Evolutionary conservation across 2,888 invertebrate genomes (phyloP).

Genomic region (Eristalis arbustorum): DNA sequence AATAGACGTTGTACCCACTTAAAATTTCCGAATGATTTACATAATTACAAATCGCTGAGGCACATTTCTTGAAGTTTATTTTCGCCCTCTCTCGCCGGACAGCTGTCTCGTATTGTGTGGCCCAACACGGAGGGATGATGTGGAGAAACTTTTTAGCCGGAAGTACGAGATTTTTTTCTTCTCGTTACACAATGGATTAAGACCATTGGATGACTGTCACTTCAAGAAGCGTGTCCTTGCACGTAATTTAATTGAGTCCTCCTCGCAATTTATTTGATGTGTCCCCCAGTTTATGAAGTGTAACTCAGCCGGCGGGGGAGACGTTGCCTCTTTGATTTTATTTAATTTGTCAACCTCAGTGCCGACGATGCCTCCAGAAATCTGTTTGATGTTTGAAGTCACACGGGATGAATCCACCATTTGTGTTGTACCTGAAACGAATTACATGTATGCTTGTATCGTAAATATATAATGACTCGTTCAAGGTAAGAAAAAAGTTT

Average conservation of each 20-base stretch:
- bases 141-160: background rate
- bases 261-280: background rate
- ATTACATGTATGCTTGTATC: background rate
- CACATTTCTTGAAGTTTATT: background rate
- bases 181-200: background rate
- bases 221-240: background rate
- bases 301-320: background rate
- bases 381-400: background rate
- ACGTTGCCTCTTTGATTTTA: background rate
- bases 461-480: background rate
- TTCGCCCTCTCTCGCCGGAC: background rate
- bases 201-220: background rate
- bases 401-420: background rate
- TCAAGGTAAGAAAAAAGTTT: background rate
- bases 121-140: background rate
- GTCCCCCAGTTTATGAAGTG: background rate
- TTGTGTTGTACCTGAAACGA: background rate
- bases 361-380: background rate
- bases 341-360: background rate
- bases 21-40: background rate
- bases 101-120: background rate
- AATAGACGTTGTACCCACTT: background rate
- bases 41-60: background rate
- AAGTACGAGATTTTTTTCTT: background rate
- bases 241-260: background rate